These are phyloP conservation scores for Psittacula derbiana DNA, from an alignment of 2,797 vertebrate species.

Conservation along the genomic window DNA sequence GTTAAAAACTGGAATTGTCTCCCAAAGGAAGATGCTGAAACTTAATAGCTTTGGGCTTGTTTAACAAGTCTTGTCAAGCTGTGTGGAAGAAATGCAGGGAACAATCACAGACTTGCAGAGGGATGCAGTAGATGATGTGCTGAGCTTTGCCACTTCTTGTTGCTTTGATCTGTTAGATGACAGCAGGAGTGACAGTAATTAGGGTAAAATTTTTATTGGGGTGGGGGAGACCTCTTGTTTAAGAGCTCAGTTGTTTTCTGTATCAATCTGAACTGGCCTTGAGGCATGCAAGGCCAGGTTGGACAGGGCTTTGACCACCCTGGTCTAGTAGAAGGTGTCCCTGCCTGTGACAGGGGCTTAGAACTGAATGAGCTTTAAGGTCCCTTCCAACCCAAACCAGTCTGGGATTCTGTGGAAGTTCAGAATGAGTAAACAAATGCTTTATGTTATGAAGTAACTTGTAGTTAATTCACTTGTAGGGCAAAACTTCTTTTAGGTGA, in stretches of 20 bases:
- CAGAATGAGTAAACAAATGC: not conserved
- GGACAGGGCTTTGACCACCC: not conserved
- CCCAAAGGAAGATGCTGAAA: not conserved
- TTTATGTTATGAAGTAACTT: not conserved
- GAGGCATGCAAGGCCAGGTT: not conserved
- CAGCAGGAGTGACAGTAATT: not conserved
- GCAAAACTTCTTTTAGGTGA: not conserved
- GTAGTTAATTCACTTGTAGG: not conserved
- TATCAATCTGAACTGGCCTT: accelerated
- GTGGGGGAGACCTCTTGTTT: not conserved
- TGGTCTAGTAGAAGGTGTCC: not conserved
- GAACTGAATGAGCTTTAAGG: not conserved
- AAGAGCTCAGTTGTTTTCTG: not conserved
- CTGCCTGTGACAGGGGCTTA: not conserved
- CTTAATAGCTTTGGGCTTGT: conserved; percentile 36
- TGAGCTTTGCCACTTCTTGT: not conserved
- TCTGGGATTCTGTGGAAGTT: not conserved
- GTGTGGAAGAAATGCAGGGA: not conserved
- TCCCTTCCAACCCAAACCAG: not conserved
- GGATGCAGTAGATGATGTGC: not conserved
- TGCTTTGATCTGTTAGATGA: not conserved
- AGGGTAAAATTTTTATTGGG: not conserved
- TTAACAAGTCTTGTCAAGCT: conserved; percentile 13
- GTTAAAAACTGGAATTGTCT: conserved; percentile 5
- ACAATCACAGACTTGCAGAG: not conserved